Base-by-base conservation (phyloP, 1,140 invertebrate species). In the Drosophila gunungcola region DNA sequence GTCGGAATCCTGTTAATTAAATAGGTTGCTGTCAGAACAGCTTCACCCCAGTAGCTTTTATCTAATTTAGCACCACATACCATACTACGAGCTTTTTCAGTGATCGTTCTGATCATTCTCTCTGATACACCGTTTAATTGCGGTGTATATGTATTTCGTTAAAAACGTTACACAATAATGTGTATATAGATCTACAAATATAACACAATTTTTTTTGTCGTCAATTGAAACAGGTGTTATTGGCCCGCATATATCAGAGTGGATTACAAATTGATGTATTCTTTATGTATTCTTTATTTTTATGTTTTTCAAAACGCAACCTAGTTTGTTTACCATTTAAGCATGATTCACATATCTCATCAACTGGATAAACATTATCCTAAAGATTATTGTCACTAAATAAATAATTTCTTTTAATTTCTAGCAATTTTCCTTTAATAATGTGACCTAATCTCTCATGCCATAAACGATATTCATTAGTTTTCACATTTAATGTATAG, bases 261-360 rank as follows among this genome's bases (percentile, higher is more conserved):
- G 85, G 11, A 93, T 75, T 34, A 92, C 72, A 80, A 91, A 93
- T n/a, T n/a, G 6, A 32, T 53, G 78, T 46, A 25, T n/a, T n/a
- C n/a, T 4, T 46, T 46, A 46, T 56, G 78, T 72, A 57, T 42
- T 76, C 67, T 79, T 92, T 73, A 91, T 55, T 64, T 83, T 68
- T 62, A 88, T 41, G 21, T 54, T 91, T 25, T 25, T 46, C 43
- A 46, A 25, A 46, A 6, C 53, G 78, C 45, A 93, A 64, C 62
- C 92, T 63, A 34, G 89, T 67, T 88, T 93, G 92, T 85, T 93
- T 93, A 2, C 93, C 92, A 21, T 21, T 21, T 21, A 21, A 21
- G 16, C 16, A 42, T 53, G 92, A 76, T 77, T 94, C 93, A 55
- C 39, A 42, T 27, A 55, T 42, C n/a, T 55, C 53, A 42, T 42